Evolutionary conservation across 2,113 vertebrate genomes (phyloP).

Genomic region (Cyprinodon brontotheroides): DNA sequence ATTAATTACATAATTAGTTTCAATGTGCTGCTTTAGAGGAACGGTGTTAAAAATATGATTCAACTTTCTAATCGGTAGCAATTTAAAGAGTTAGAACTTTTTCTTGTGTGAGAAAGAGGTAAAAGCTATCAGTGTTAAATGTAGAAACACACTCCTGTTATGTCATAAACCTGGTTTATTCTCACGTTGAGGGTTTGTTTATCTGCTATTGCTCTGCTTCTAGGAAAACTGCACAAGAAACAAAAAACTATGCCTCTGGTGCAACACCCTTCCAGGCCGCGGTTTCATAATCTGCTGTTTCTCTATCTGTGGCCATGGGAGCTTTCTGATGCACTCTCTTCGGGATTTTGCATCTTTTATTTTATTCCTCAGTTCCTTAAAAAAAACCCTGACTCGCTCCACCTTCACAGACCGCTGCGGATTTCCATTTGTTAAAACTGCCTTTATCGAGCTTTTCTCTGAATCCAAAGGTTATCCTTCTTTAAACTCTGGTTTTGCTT

Average conservation of each 20-base stretch:
- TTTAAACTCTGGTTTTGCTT: conserved; percentile 32
- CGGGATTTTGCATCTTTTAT: conserved; percentile 24
- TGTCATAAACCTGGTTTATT: neutral
- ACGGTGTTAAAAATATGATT: neutral
- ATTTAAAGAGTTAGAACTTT: neutral
- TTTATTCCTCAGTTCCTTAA: conserved; percentile 30
- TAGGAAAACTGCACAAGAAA: neutral
- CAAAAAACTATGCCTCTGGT: neutral
- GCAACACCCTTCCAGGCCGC: conserved; percentile 1
- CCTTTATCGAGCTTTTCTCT: conserved; percentile 1
- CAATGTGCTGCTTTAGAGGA: neutral
- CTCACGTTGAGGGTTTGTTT: neutral
- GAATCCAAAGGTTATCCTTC: neutral
- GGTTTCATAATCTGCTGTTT: conserved; percentile 5
- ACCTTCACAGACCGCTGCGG: conserved; percentile 17
- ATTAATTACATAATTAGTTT: neutral
- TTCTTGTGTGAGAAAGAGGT: neutral
- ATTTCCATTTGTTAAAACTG: conserved; percentile 16
- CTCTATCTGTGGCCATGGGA: neutral
- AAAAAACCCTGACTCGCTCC: too few species aligned
- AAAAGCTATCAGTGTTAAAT: neutral
- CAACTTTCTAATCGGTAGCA: neutral
- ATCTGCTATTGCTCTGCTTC: neutral
- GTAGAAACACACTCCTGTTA: neutral
- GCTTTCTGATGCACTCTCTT: neutral